phyloP scores from a whole-genome alignment of 2,797 vertebrate species.

The Nyctibius grandis region DNA sequence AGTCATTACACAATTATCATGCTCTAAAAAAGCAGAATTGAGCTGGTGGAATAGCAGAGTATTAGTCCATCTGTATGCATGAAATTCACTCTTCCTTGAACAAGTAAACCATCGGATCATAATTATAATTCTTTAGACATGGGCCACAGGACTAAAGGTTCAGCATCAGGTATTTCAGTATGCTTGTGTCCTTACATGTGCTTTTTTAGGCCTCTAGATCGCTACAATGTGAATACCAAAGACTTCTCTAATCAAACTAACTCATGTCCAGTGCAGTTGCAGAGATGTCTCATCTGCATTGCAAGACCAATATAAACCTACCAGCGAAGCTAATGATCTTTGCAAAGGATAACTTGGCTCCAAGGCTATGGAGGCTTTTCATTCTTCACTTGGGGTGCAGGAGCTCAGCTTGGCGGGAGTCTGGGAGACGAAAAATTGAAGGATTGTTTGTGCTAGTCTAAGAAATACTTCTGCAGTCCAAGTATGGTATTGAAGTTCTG shows the following conservation, averaged over 20 bases:
- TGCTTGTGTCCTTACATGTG: background rate
- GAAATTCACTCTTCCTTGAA: background rate
- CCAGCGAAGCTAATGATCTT: background rate
- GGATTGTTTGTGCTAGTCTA: background rate
- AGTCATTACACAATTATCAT: background rate
- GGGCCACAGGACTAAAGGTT: background rate
- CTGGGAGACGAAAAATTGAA: background rate
- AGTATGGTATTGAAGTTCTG: background rate
- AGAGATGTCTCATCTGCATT: background rate
- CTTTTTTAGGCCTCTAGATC: background rate
- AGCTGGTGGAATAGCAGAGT: background rate
- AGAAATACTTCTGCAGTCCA: background rate
- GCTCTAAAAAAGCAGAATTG: background rate
- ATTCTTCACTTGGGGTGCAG: background rate
- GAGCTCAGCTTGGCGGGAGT: background rate
- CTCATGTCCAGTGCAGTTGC: background rate
- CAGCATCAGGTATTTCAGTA: background rate
- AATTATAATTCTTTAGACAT: background rate
- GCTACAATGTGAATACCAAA: background rate
- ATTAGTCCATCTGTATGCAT: background rate
- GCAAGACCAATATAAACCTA: background rate
- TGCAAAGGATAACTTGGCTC: background rate
- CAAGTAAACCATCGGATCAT: background rate
- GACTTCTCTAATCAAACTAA: background rate
- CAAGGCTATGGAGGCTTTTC: background rate